Evolutionary conservation across 2,113 vertebrate genomes (phyloP).

Genomic region (Platysteira castanea): DNA sequence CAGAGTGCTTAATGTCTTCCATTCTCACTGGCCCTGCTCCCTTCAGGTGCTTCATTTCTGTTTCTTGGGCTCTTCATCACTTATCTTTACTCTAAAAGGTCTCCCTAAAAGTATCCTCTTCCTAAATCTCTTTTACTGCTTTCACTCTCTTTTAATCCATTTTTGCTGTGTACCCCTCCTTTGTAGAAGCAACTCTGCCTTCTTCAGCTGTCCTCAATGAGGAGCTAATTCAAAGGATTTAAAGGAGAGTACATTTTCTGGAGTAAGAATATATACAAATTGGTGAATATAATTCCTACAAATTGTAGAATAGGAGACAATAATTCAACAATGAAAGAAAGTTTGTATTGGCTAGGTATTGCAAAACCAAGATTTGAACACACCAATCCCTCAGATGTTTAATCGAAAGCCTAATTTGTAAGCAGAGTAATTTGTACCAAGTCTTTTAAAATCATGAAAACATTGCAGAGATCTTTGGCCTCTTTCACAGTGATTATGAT

Average conservation of each 20-base stretch:
- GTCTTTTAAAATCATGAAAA: not conserved
- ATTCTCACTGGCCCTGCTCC: not conserved
- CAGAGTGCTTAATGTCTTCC: constrained; percentile 5
- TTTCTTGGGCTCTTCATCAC: not conserved
- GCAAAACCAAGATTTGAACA: not conserved
- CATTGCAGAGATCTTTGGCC: not conserved
- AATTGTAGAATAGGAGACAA: not conserved
- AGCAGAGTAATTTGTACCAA: not conserved
- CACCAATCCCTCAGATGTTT: not conserved
- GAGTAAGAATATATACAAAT: not conserved
- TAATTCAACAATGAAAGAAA: not conserved
- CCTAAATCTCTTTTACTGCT: not conserved
- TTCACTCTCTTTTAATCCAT: not conserved
- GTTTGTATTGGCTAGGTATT: not conserved
- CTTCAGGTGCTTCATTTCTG: constrained; percentile 13
- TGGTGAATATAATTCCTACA: not conserved
- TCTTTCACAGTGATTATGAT: not conserved
- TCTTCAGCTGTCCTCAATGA: not conserved
- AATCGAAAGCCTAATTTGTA: not conserved
- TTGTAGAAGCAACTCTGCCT: not conserved
- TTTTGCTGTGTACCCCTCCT: not conserved
- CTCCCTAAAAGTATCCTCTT: not conserved
- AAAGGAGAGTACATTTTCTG: not conserved
- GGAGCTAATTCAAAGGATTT: not conserved
- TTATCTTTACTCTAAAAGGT: not conserved